Percentiles rank a stretch among this genome's conserved stretches.
Conservation (phyloP, 2,113 vertebrate species). For the Synodontis membranacea region DNA sequence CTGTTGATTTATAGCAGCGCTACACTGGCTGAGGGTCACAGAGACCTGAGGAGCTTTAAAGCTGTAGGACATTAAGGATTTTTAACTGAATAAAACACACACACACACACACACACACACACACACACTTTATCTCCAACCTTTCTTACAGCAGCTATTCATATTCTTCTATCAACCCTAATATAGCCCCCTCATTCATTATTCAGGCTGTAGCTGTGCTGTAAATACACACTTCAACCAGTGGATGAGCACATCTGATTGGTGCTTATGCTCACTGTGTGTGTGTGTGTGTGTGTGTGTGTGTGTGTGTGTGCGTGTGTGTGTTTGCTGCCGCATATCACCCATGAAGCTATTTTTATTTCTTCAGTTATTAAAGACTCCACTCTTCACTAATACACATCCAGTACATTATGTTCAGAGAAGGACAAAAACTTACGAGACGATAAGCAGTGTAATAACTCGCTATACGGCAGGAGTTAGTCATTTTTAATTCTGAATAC, state of each 20-base stretch:
- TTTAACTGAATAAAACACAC: background rate
- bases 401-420: background rate
- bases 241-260: background rate
- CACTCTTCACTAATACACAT: background rate
- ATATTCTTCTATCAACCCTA: conserved; percentile 1
- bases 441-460: background rate
- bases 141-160: background rate
- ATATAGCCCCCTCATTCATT: conserved; percentile 13
- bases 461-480: background rate
- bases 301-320: conserved; percentile 16
- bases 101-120: conserved; percentile 25
- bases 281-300: background rate
- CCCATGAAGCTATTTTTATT: background rate
- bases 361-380: background rate
- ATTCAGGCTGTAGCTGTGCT: background rate
- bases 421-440: background rate
- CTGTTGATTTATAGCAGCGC: background rate
- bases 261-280: background rate
- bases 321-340: background rate
- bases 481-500: background rate
- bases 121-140: background rate
- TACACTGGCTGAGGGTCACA: background rate
- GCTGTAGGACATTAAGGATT: background rate
- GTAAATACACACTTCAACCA: conserved; percentile 7
- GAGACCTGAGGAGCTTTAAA: background rate